These are phyloP conservation scores for Lindbergichthys nudifrons DNA, from an alignment of 2,797 vertebrate species.

Conservation along the genomic window DNA sequence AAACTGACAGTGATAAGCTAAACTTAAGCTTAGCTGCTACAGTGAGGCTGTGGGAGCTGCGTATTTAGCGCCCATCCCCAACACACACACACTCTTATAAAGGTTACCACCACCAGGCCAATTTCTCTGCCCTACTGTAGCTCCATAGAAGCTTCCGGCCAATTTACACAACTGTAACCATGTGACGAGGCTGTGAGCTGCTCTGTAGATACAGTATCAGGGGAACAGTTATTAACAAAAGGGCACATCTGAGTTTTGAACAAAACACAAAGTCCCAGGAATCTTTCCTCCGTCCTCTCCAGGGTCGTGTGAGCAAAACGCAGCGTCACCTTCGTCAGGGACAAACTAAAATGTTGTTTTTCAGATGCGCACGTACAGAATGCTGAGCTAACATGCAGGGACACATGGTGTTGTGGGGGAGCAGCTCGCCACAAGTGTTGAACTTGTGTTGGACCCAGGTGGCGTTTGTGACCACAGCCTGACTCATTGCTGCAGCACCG, in stretches of 20 bases:
- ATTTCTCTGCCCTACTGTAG: slow-evolving; percentile 18
- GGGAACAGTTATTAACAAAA: slow-evolving; percentile 28
- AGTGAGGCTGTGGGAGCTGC: slow-evolving; percentile 24
- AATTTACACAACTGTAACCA: slow-evolving; percentile 38
- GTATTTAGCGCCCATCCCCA: slow-evolving; percentile 42
- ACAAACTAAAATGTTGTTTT: slow-evolving; percentile 48
- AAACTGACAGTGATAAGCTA: slow-evolving; percentile 69
- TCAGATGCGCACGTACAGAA: slow-evolving; percentile 22
- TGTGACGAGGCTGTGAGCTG: slow-evolving; percentile 35
- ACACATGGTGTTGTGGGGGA: slow-evolving; percentile 53
- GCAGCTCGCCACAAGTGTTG: slow-evolving; percentile 63
- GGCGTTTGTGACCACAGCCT: slow-evolving; percentile 60
- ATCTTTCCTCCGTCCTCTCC: slow-evolving; percentile 21
- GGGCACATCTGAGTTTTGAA: slow-evolving; percentile 38
- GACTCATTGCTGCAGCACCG: slow-evolving; percentile 69
- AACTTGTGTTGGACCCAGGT: slow-evolving; percentile 66
- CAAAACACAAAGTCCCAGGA: slow-evolving; percentile 57
- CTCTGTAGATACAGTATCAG: slow-evolving; percentile 39
- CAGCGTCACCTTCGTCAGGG: slow-evolving; percentile 33
- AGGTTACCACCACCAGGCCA: slow-evolving; percentile 12
- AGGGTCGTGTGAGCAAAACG: slow-evolving; percentile 23
- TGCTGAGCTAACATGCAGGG: slow-evolving; percentile 45
- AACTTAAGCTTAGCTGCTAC: slow-evolving; percentile 62
- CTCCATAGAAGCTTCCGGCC: slow-evolving; percentile 30
- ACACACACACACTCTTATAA: slow-evolving; percentile 33